Percentiles rank a stretch among this genome's conserved stretches.
phyloP scores from a whole-genome alignment of 2,113 vertebrate species.

The Coturnix japonica region DNA sequence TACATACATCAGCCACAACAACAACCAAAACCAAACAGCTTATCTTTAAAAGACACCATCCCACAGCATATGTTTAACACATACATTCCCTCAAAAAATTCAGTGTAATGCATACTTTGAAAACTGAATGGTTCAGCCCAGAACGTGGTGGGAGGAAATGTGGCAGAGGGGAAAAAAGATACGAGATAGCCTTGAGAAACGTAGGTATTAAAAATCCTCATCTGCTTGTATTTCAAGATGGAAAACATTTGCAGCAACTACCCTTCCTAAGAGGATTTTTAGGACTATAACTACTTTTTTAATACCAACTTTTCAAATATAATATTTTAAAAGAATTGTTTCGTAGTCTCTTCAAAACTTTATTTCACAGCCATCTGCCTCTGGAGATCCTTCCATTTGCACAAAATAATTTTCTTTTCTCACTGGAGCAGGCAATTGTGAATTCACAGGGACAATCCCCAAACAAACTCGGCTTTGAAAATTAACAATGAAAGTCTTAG shows the following conservation, averaged over 20 bases:
- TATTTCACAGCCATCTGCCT: background rate
- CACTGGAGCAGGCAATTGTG: background rate
- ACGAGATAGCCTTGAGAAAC: background rate
- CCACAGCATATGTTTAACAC: background rate
- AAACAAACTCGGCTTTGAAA: background rate
- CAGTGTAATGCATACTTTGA: background rate
- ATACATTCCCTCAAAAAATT: background rate
- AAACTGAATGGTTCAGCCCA: accelerated
- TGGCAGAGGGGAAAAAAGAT: background rate
- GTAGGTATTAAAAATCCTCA: background rate
- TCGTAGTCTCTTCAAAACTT: background rate
- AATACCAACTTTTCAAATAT: background rate
- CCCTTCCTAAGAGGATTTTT: background rate
- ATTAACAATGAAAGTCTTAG: background rate
- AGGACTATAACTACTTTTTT: background rate
- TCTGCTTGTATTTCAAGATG: background rate
- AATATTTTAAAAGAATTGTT: background rate
- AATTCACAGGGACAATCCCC: background rate
- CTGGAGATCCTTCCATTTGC: background rate
- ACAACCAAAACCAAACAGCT: background rate
- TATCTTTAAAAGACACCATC: background rate
- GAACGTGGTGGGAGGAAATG: background rate
- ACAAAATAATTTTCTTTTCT: background rate
- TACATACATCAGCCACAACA: too few species aligned
- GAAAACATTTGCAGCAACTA: background rate